Base-by-base conservation (phyloP, 2,888 invertebrate species). In the Hipparchia sbordonii region DNA sequence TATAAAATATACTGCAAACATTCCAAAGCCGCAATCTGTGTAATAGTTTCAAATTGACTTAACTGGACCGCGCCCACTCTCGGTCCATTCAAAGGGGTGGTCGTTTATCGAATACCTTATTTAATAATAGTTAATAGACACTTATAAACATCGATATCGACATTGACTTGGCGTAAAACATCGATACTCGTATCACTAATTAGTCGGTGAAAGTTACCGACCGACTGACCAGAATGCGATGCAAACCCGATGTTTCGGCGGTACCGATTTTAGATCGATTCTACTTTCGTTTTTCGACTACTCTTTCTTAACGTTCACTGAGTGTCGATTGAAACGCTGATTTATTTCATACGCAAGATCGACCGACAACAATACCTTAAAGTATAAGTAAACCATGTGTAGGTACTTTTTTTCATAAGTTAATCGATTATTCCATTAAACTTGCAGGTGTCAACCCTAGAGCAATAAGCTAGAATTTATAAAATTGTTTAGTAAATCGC, bases 271-370 rank as follows among this genome's bases (percentile, higher is more conserved):
- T 91, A 92, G 91, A 92, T 91, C 89, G 89, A 92, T 89, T 89
- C 90, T 89, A 93, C 93, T 93, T 93, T 93, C 93, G 93, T 91
- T 93, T 93, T 92, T 93, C 67, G 91, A 89, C 90, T 91, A 89
- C 91, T 91, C 91, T 91, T 90, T 87, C 90, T 88, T 84, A 85
- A 86, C 87, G 81, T 84, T 90, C 90, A 86, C 89, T 85, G 75
- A 79, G 81, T 83, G 81, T 81, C 78, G 77, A 81, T 82, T 83
- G 83, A 82, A 85, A 84, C 82, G 82, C 82, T 85, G 88, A 90
- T 91, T 91, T 89, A 90, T 89, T 83, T 84, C 56, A 60, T 75
- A 67, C 65, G 46, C 48, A 67, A 66, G 69, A 54, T 48, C 10
- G 1, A 60, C 67, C 33, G 67, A 61, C 62, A 60, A 51, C n/a